Evolutionary conservation across 2,888 invertebrate genomes (phyloP).

Genomic region (Cephonodes hylas): DNA sequence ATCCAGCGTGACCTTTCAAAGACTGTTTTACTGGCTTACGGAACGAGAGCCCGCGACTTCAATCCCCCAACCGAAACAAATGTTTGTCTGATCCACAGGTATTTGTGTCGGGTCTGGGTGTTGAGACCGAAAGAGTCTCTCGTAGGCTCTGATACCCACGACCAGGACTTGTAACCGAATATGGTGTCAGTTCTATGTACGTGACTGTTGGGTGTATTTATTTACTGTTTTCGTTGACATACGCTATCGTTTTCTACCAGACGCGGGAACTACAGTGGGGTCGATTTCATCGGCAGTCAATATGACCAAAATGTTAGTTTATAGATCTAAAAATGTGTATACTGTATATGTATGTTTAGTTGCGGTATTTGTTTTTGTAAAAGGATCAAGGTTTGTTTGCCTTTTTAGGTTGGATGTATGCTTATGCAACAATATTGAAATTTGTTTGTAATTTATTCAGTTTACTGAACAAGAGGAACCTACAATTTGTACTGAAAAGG

Average conservation of each 20-base stretch:
- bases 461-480: background rate
- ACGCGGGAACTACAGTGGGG: background rate
- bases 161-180: too few species aligned
- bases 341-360: slow-evolving; percentile 8
- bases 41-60: too few species aligned
- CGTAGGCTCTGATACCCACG: too few species aligned
- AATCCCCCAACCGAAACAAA: too few species aligned
- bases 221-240: too few species aligned
- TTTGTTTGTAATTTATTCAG: slow-evolving; percentile 1
- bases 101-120: too few species aligned
- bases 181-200: too few species aligned
- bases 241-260: background rate
- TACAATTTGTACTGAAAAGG: background rate
- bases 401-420: background rate
- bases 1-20: too few species aligned
- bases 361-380: background rate
- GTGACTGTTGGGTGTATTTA: too few species aligned
- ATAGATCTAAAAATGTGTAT: slow-evolving; percentile 3
- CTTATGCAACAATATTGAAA: background rate
- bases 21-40: too few species aligned
- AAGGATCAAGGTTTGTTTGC: background rate
- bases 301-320: background rate
- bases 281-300: background rate
- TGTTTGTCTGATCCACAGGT: too few species aligned
- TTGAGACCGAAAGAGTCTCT: too few species aligned